Base-by-base conservation (phyloP, 2,797 vertebrate genomes). In the Hozukius guyotensis region DNA sequence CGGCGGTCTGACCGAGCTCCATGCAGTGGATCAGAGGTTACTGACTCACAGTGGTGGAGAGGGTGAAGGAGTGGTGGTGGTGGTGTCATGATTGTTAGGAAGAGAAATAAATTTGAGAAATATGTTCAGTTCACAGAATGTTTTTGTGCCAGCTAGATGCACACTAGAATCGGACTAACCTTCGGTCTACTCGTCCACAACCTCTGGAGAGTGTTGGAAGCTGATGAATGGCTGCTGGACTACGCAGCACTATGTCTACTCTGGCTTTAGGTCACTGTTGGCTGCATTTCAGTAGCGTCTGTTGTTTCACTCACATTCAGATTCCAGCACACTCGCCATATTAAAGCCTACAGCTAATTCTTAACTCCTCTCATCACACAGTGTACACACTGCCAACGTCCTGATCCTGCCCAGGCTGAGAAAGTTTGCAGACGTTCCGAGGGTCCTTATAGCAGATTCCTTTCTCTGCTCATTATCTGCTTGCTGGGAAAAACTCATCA, bases 401-500 rank as follows among this genome's bases (percentile, higher is more conserved):
- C 64, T 36, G 60, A 75, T 84, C 57, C 49, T 29, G 24, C 46
- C 46, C 77, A 46, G 32, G 72, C 64, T 59, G 27, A 86, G 72
- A 81, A 84, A 85, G 83, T 85, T 87, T 87, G 53, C 72, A 88
- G 69, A 69, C 20, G 18, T 70, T 90, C 60, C 25, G 59, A 81
- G 89, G 82, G 62, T 88, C 89, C 90, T 90, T 69, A 64, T 16
- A 89, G 92, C 89, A 85, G 76, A 92, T 91, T 91, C 80, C 77
- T 86, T 86, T 83, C 85, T 87, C 83, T 89, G 75, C 86, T 94
- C 90, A 93, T 94, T 95, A 94, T 95, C 89, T 92, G 80, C 79
- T 93, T 55, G 90, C 91, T 85, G 89, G 81, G 79, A 86, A 91
- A 91, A 94, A 88, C 87, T 91, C 90, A 94, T 94, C 94, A 95